Evolutionary conservation across 2,113 vertebrate genomes (phyloP), one percentile per base, ranked within the genome.

Genomic region (Sinocyclocheilus rhinocerous): DNA sequence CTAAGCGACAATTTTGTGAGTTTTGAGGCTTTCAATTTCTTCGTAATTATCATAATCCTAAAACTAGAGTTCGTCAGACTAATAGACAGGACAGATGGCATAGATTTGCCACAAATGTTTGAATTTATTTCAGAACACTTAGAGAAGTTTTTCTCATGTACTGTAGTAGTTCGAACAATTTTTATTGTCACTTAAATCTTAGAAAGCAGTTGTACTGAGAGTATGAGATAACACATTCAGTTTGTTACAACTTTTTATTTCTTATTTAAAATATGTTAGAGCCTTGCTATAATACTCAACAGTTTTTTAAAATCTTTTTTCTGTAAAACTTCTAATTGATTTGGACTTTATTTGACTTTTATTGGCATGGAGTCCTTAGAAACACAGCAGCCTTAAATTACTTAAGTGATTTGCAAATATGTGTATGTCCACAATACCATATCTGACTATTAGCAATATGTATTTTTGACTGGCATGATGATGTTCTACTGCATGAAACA

Each of bases 1-100:
- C 65, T 81, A 81, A 26, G 22, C 6, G 12, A 26, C 15, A 18
- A 10, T 81, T 61, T 63, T 59, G 57, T 20, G 29, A 39, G 20
- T 63, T 81, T 59, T 13, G 10, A 80, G 52, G 77, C 55, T 80
- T 80, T 81, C n/a, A 8, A 9, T 59, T 80, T 59, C 77, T 80
- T 39, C 24, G 33, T 12, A 69, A 81, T 81, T 67, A 81, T 42
- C 36, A 48, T 26, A 65, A 65, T 65, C 59, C n/a, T 65, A 63
- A 36, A 80, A 50, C 61, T 69, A 50, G 59, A 81, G 9, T 81
- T 81, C 48, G 3, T 33, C 79, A 69, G 15, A 67, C 3, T 81
- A 69, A 67, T 81, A 67, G 4, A 8, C 24, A 50, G 61, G 16
- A 81, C 77, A 80, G 20, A 42, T 80, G 12, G 6, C 9, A 61